phyloP scores from a whole-genome alignment of 2,888 invertebrate species.

The Cataglyphis altisquamis region DNA sequence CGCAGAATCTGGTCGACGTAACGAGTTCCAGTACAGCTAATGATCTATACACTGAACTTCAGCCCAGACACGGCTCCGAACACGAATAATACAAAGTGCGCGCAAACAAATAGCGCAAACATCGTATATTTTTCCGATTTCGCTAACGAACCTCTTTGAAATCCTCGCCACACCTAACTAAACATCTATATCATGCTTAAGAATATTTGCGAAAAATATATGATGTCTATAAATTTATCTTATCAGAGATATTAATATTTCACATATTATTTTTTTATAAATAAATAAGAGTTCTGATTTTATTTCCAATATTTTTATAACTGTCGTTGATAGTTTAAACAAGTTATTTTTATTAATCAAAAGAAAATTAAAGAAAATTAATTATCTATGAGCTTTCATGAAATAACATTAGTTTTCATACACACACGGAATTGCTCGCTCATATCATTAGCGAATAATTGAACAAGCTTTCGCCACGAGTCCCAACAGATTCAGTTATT shows the following conservation, averaged over 20 bases:
- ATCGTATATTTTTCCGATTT: slow-evolving; percentile 29
- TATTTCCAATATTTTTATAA: not conserved
- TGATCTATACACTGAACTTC: slow-evolving; percentile 53
- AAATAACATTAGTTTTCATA: not conserved
- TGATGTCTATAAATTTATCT: not conserved
- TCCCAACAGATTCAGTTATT: not conserved
- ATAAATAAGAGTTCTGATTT: not conserved
- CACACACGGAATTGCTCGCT: not conserved
- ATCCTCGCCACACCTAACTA: not conserved
- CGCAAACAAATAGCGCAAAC: slow-evolving; percentile 42
- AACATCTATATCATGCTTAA: not conserved
- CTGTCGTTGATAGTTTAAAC: not conserved
- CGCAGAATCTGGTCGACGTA: slow-evolving; percentile 57
- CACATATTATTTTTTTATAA: not conserved
- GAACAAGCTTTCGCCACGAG: slow-evolving; percentile 7
- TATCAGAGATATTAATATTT: not conserved
- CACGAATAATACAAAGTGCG: slow-evolving; percentile 44
- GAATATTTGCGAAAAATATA: not conserved
- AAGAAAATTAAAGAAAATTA: not conserved
- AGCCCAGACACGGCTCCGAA: slow-evolving; percentile 25
- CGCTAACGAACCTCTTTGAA: slow-evolving; percentile 34
- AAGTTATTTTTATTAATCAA: not conserved
- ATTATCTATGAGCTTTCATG: not conserved
- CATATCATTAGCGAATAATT: not conserved
- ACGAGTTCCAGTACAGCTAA: slow-evolving; percentile 64